A percentile compares a stretch with the other conserved stretches of the same genome.
Evolutionary conservation across 2,113 vertebrate species (phyloP).

Genomic region (Brachyhypopomus occidentalis): DNA sequence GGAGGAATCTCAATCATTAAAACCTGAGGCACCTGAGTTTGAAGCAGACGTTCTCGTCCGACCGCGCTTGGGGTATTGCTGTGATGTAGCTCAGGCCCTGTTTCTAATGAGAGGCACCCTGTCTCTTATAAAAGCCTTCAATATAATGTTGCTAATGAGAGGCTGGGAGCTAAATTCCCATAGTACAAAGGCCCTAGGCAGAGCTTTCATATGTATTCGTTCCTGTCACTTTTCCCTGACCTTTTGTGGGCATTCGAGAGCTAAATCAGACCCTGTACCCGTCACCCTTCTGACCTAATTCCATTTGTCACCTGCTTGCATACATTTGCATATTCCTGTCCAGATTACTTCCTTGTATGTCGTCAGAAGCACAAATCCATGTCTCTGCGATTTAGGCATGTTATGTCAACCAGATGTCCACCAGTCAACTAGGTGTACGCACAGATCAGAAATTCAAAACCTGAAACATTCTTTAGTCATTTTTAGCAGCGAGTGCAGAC

Average conservation of each 20-base stretch:
- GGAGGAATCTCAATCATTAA: neutral
- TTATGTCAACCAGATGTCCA: too few relatives aligned
- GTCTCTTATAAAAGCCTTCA: constrained; percentile 5
- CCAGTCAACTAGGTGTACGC: too few relatives aligned
- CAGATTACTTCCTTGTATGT: too few relatives aligned
- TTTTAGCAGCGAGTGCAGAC: too few relatives aligned
- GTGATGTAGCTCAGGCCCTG: neutral
- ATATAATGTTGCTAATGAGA: constrained; percentile 25
- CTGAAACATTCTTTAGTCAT: too few relatives aligned
- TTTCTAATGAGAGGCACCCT: constrained; percentile 15
- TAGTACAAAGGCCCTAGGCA: neutral
- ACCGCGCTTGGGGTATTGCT: too few relatives aligned
- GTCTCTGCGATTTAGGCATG: too few relatives aligned
- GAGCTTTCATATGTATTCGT: neutral
- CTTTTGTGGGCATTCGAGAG: neutral
- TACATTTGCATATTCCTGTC: too few relatives aligned
- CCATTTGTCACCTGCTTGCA: too few relatives aligned
- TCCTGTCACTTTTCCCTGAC: neutral
- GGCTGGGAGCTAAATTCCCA: neutral
- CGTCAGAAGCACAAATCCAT: too few relatives aligned
- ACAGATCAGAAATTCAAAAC: too few relatives aligned
- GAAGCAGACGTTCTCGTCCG: neutral
- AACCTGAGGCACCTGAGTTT: neutral
- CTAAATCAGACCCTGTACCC: constrained; percentile 4
- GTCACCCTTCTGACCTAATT: too few relatives aligned